Evolutionary conservation across 2,797 vertebrate species (phyloP).

Genomic region (Pempheris klunzingeri): DNA sequence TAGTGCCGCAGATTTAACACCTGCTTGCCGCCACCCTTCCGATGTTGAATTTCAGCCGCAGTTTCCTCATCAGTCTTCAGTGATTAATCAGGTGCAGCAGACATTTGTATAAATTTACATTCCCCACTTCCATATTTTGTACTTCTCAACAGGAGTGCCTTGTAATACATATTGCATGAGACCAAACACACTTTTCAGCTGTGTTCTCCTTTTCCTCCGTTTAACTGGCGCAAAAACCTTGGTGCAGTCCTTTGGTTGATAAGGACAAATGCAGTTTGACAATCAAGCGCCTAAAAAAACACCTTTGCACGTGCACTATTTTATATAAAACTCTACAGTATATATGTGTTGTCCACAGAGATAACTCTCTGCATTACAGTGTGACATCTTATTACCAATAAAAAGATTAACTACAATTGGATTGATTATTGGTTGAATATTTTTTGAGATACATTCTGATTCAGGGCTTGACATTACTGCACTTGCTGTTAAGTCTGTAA

Average conservation of each 20-base stretch:
- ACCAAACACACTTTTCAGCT: too few relatives aligned
- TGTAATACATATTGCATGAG: neutral
- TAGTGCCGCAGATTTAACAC: neutral
- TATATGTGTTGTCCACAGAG: too few relatives aligned
- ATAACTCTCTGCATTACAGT: neutral
- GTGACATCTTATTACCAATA: neutral
- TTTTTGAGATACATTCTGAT: neutral
- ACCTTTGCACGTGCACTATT: too few relatives aligned
- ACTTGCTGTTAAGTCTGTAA: neutral
- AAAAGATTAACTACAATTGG: neutral
- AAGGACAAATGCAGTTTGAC: neutral
- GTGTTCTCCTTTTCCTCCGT: too few relatives aligned
- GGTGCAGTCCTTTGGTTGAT: neutral
- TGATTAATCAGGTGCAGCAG: neutral
- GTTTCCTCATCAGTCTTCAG: neutral
- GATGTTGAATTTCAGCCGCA: neutral
- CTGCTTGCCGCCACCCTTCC: neutral
- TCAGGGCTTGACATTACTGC: neutral
- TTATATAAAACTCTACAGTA: too few relatives aligned
- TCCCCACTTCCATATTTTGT: neutral
- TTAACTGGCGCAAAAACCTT: too few relatives aligned
- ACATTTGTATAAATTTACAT: neutral
- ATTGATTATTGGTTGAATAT: neutral
- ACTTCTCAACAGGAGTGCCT: neutral
- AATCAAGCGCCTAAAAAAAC: neutral